These are phyloP conservation scores for Trachymyrmex septentrionalis DNA, from an alignment of 1,140 invertebrate species.

Conservation along the genomic window DNA sequence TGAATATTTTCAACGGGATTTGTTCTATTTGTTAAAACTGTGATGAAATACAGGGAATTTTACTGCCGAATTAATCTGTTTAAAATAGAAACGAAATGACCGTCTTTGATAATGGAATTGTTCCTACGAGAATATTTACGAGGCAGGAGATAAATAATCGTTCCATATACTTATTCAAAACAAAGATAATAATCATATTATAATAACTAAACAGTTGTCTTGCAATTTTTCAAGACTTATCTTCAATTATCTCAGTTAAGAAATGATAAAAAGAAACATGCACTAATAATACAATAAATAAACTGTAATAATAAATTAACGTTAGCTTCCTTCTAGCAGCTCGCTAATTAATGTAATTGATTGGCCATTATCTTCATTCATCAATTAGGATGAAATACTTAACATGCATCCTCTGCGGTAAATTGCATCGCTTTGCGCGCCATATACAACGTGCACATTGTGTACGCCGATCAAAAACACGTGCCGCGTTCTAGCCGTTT, in stretches of 20 bases:
- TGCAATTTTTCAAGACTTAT: neutral
- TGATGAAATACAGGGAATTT: neutral
- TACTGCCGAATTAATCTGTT: neutral
- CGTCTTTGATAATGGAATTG: constrained; percentile 9
- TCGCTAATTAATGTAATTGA: constrained; percentile 32
- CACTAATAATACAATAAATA: too few relatives aligned
- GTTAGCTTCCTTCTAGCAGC: neutral
- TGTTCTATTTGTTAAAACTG: constrained; percentile 30
- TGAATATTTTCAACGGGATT: neutral
- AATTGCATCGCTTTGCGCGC: constrained; percentile 13
- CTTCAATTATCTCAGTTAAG: neutral
- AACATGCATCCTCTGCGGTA: neutral
- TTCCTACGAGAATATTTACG: neutral
- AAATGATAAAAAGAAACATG: neutral
- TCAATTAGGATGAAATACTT: constrained; percentile 2
- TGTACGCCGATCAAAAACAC: constrained; percentile 7
- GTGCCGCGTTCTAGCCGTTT: neutral
- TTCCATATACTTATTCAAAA: neutral
- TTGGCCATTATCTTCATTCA: neutral
- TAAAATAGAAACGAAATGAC: neutral
- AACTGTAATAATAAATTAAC: too few relatives aligned
- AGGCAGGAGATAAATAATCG: constrained; percentile 1
- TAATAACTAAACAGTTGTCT: neutral
- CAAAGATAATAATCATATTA: neutral
- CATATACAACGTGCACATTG: constrained; percentile 6